Conservation (phyloP, 2,113 vertebrate genomes). For the Asarcornis scutulata region DNA sequence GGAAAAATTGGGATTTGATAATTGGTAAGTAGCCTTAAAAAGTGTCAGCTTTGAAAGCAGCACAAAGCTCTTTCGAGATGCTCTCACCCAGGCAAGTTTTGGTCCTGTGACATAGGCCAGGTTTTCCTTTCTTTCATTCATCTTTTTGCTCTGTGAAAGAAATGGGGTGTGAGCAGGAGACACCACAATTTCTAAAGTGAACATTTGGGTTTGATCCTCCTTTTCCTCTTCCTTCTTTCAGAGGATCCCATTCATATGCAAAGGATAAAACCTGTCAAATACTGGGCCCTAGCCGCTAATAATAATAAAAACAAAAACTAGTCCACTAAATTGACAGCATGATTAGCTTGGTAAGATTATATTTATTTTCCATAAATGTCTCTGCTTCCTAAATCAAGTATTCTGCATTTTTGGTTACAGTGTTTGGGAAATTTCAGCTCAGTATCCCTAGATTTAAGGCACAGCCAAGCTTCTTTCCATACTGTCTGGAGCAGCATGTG, state of each 20-base stretch:
- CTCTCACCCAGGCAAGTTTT: not conserved
- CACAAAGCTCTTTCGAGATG: not conserved
- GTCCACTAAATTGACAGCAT: not conserved
- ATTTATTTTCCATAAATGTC: not conserved
- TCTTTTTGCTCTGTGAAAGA: not conserved
- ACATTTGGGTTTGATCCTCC: not conserved
- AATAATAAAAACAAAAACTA: not conserved
- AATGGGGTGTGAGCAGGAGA: not conserved
- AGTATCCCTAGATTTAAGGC: not conserved
- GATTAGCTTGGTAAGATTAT: not conserved
- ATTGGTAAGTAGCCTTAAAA: not conserved
- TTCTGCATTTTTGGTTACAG: not conserved
- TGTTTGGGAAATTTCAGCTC: not conserved
- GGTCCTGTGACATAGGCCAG: not conserved
- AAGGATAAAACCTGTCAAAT: not conserved
- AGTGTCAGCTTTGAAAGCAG: constrained; percentile 5
- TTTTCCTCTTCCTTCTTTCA: not conserved
- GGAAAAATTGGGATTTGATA: not conserved
- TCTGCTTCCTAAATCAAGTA: not conserved
- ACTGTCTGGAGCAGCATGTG: not conserved
- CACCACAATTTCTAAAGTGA: not conserved
- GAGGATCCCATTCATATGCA: not conserved
- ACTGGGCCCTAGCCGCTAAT: not conserved
- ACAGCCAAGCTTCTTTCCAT: not conserved
- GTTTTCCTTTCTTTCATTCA: not conserved